Evolutionary conservation across 2,888 invertebrate genomes (phyloP), one percentile per base, ranked within the genome.

Genomic region (Unio pictorum): DNA sequence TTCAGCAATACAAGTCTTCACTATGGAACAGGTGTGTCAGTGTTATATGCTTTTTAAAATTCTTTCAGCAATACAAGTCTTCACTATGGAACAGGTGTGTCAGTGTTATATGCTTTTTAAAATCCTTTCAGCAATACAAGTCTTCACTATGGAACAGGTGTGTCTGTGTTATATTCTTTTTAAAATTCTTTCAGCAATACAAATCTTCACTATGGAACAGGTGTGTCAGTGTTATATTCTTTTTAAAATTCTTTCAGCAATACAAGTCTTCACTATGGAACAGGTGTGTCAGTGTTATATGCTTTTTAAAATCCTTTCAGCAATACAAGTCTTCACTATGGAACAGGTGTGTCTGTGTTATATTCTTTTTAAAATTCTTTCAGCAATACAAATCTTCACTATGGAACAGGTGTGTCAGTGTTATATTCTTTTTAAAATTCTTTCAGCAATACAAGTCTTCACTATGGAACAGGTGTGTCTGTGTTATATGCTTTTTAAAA

Each of bases 61-160:
- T 55, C 18, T 80, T 77, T 64, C 81, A 89, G 89, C 70, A 97
- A 97, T 87, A 92, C 93, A 0, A 81, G 95, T 20, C 96, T 98
- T 89, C 97, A 96, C 90, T 97, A 97, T 85, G 89, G 95, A 1
- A 94, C 95, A 81, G 97, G 97, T 0, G 91, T 96, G 45, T 89
- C 93, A 0, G 88, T 97, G 45, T 57, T 45, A 30, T 63, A 18
- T 23, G 1, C 45, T 45, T 45, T 45, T 45, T 45, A 11, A 45
- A 45, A 45, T 26, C 58, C 18, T 80, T 77, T 64, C 81, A 89
- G 89, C 70, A 97, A 97, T 87, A 92, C 93, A 0, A 81, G 95
- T 20, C 96, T 98, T 89, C 97, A 96, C 90, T 97, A 97, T 85
- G 89, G 95, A 1, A 94, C 95, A 81, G 97, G 97, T 0, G 91